Evolutionary conservation across 2,888 invertebrate genomes (phyloP).

Genomic region (Pristionchus fissidentatus): DNA sequence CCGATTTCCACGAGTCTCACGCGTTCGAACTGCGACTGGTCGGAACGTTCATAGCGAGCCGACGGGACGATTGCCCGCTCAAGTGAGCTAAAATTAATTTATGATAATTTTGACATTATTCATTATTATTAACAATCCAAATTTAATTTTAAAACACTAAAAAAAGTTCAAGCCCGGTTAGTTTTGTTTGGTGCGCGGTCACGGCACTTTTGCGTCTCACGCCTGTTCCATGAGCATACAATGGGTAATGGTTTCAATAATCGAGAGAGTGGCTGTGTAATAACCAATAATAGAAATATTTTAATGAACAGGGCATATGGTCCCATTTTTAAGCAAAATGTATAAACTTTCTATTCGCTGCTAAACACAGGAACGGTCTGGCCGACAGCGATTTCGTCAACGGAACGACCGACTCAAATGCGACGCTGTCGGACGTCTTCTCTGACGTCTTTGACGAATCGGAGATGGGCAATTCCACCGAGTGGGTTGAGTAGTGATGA

Average conservation of each 20-base stretch:
- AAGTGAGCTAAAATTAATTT: conserved; percentile 13
- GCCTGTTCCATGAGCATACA: not conserved
- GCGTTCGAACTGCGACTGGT: conserved; percentile 47
- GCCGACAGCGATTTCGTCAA: not conserved
- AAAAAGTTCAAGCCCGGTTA: too few species aligned
- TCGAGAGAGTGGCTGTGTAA: too few species aligned
- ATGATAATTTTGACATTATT: too few species aligned
- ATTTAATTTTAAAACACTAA: too few species aligned
- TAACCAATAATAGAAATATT: not conserved
- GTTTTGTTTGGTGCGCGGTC: not conserved
- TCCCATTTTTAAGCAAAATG: too few species aligned
- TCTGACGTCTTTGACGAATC: conserved; percentile 7
- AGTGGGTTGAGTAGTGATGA: too few species aligned
- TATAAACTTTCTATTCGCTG: too few species aligned
- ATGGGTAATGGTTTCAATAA: not conserved
- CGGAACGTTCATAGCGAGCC: conserved; percentile 51
- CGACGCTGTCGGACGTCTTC: conserved; percentile 12
- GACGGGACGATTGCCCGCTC: conserved; percentile 53
- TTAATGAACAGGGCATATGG: too few species aligned
- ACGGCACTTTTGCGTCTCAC: not conserved
- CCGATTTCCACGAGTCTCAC: conserved; percentile 36
- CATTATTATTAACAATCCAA: not conserved
- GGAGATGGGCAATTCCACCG: conserved; percentile 12
- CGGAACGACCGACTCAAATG: not conserved
- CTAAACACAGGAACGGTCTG: not conserved